A percentile compares a stretch with the other conserved stretches of the same genome.
Evolutionary conservation across 1,140 invertebrate genomes (phyloP).

Genomic region (Neuroterus valhalla): DNA sequence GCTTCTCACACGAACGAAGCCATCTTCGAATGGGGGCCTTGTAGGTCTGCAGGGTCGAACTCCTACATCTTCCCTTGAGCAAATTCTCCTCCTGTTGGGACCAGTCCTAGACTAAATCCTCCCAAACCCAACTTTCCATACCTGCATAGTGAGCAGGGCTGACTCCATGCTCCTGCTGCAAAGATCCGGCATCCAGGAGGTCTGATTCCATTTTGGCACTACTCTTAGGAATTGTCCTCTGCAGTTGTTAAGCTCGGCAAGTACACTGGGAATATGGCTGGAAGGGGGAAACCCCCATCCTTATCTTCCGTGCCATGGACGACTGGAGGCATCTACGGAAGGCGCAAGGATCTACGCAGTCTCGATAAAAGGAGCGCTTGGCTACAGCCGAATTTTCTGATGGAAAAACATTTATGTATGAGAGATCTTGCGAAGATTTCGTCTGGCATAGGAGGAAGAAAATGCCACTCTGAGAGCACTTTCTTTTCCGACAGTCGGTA

Average conservation of each 20-base stretch:
- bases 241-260: slow-evolving; percentile 56
- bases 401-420: slow-evolving; percentile 60
- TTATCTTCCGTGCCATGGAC: slow-evolving; percentile 52
- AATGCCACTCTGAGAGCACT: slow-evolving; percentile 57
- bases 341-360: slow-evolving; percentile 47
- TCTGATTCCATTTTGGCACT: slow-evolving; percentile 30
- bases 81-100: no score
- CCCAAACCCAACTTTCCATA: slow-evolving; percentile 40
- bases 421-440: slow-evolving; percentile 48
- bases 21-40: slow-evolving; percentile 38
- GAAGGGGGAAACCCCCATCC: slow-evolving; percentile 66
- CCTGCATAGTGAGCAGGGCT: slow-evolving; percentile 32
- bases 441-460: no score
- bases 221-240: slow-evolving; percentile 43
- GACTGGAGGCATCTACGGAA: slow-evolving; percentile 58
- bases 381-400: slow-evolving; percentile 52
- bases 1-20: slow-evolving; percentile 49
- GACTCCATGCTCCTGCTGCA: slow-evolving; percentile 28
- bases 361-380: slow-evolving; percentile 52
- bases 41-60: slow-evolving; percentile 37
- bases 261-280: slow-evolving; percentile 57
- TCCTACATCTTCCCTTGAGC: slow-evolving; percentile 22
- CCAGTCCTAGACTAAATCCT: no score
- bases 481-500: slow-evolving; percentile 57
- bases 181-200: no score